These are phyloP conservation scores for Litoditis marina DNA, from an alignment of 2,888 invertebrate genomes.

Conservation along the genomic window DNA sequence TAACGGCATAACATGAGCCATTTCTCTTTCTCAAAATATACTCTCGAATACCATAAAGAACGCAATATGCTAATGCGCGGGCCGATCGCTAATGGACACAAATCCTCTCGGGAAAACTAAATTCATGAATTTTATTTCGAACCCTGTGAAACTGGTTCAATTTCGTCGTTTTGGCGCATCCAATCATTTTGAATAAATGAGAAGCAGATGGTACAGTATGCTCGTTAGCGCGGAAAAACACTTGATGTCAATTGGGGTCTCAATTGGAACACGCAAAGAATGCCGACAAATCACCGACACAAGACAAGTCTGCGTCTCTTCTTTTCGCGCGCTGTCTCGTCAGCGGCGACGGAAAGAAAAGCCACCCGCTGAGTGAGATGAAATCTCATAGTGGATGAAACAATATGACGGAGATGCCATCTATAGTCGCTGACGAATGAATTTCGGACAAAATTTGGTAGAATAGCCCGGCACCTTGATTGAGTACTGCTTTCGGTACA, in stretches of 20 bases:
- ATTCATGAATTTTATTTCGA: too few species aligned
- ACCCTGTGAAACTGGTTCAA: too few species aligned
- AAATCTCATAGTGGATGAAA: background rate
- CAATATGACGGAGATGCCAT: background rate
- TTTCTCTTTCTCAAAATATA: too few species aligned
- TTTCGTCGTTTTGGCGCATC: too few species aligned
- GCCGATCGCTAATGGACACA: slow-evolving; percentile 2
- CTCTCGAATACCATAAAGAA: slow-evolving; percentile 9
- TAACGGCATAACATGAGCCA: too few species aligned
- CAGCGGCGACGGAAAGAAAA: background rate
- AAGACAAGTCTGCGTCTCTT: slow-evolving; percentile 5
- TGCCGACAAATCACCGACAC: slow-evolving; percentile 8
- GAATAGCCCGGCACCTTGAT: too few species aligned
- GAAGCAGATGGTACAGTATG: too few species aligned
- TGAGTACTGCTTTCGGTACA: too few species aligned
- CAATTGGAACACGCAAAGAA: slow-evolving; percentile 9
- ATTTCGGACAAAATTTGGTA: too few species aligned
- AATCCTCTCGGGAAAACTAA: background rate
- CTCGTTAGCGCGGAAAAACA: slow-evolving; percentile 13
- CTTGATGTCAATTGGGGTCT: slow-evolving; percentile 12
- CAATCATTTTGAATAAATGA: too few species aligned
- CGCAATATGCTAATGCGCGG: slow-evolving; percentile 12
- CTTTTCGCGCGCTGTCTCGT: too few species aligned
- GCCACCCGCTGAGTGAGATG: slow-evolving; percentile 7
- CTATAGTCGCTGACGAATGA: too few species aligned